Evolutionary conservation across 2,113 vertebrate species (phyloP).

Genomic region (Ceuthmochares aereus): DNA sequence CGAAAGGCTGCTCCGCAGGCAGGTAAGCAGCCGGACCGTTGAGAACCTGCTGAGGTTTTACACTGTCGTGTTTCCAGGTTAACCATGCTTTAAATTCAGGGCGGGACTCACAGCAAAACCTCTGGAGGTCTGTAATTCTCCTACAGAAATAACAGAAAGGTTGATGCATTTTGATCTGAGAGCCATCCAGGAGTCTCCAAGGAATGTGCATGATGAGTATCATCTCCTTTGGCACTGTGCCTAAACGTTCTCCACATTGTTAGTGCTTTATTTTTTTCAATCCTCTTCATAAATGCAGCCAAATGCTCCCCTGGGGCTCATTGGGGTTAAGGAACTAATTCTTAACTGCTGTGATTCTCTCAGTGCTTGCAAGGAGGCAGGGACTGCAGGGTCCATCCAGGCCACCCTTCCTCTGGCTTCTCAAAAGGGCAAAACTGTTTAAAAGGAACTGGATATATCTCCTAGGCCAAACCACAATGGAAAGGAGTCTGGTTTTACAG

Average conservation of each 20-base stretch:
- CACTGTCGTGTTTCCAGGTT: background rate
- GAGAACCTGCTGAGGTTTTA: background rate
- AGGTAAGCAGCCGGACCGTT: constrained; percentile 78
- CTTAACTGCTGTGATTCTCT: constrained; percentile 44
- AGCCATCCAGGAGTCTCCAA: constrained; percentile 35
- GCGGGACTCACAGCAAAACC: constrained; percentile 1
- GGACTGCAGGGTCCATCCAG: background rate
- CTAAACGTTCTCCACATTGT: constrained; percentile 29
- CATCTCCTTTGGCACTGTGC: constrained; percentile 43
- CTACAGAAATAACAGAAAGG: constrained; percentile 36
- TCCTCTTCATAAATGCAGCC: constrained; percentile 35
- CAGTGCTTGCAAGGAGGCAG: constrained; percentile 3
- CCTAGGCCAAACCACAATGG: background rate
- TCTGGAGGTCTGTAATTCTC: constrained; percentile 11
- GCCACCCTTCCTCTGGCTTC: background rate
- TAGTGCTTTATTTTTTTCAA: constrained; percentile 34
- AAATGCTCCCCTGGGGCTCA: constrained; percentile 9
- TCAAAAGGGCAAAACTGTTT: background rate
- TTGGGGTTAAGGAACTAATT: constrained; percentile 51
- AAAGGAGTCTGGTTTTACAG: background rate
- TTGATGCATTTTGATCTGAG: constrained; percentile 49
- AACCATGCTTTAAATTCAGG: background rate
- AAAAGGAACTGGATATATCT: background rate
- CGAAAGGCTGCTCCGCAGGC: constrained; percentile 91
- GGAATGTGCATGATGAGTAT: background rate